These are phyloP conservation scores for Leptopterna dolabrata DNA, from an alignment of 2,888 invertebrate species.

Conservation along the genomic window DNA sequence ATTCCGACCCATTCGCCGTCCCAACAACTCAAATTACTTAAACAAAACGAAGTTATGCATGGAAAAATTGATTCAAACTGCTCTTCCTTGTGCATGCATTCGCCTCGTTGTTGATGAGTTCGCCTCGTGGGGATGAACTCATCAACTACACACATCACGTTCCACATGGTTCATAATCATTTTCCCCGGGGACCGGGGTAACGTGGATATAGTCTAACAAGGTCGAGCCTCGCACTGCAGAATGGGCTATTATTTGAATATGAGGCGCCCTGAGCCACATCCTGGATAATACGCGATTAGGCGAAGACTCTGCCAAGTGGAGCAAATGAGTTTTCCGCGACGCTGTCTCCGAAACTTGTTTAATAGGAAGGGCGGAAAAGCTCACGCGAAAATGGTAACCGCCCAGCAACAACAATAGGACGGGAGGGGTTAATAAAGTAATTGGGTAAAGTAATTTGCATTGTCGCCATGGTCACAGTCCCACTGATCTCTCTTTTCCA, in stretches of 20 bases:
- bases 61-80: no score
- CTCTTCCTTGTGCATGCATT: no score
- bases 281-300: background rate
- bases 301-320: background rate
- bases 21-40: no score
- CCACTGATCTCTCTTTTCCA: background rate
- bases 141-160: no score
- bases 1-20: no score
- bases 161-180: no score
- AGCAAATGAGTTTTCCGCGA: background rate
- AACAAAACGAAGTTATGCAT: no score
- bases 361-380: background rate
- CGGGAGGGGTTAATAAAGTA: background rate
- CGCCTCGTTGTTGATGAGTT: no score
- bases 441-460: background rate
- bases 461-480: background rate
- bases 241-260: background rate
- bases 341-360: background rate
- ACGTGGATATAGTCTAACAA: background rate
- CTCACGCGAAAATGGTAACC: background rate
- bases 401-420: background rate
- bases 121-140: no score
- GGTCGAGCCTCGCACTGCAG: background rate
- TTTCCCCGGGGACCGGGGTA: no score
- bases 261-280: background rate